Evolutionary conservation across 2,888 invertebrate genomes (phyloP).

Genomic region (Trypoxylon attenuatum): DNA sequence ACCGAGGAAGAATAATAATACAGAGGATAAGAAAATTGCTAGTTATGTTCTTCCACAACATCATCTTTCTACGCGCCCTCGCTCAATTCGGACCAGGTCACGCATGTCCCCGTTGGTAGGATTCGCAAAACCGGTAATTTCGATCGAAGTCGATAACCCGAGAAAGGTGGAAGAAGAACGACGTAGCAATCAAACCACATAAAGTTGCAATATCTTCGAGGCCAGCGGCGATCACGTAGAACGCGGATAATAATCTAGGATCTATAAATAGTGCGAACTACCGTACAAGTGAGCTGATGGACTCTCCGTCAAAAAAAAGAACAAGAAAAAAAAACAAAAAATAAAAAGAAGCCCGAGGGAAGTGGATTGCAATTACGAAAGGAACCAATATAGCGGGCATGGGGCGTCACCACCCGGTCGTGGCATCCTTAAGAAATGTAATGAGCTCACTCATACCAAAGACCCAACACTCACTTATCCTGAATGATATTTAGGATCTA

Average conservation of each 20-base stretch:
- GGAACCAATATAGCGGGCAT: slow-evolving; percentile 46
- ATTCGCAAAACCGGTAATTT: slow-evolving; percentile 28
- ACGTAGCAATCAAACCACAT: slow-evolving; percentile 15
- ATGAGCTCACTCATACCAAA: slow-evolving; percentile 37
- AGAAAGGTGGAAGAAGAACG: background rate
- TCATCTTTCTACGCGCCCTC: too few relatives aligned
- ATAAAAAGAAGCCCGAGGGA: slow-evolving; percentile 35
- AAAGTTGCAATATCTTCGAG: slow-evolving; percentile 26
- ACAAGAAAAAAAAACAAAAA: too few relatives aligned
- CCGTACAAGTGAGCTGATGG: slow-evolving; percentile 15
- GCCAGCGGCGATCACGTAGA: slow-evolving; percentile 30
- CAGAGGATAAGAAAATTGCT: too few relatives aligned
- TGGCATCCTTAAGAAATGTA: slow-evolving; percentile 42
- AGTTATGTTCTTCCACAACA: too few relatives aligned
- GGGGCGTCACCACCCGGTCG: slow-evolving; percentile 24
- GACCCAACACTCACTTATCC: slow-evolving; percentile 18
- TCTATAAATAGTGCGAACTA: slow-evolving; percentile 52
- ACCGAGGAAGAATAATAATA: too few relatives aligned
- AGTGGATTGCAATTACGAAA: slow-evolving; percentile 37
- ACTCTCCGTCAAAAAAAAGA: slow-evolving; percentile 34
- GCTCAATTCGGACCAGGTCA: slow-evolving; percentile 18
- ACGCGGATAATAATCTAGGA: slow-evolving; percentile 51
- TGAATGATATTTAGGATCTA: slow-evolving; percentile 49
- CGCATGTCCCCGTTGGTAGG: slow-evolving; percentile 1
- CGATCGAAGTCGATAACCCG: slow-evolving; percentile 29